Conservation (phyloP, 2,797 vertebrate species). For the Eulemur albifrons region DNA sequence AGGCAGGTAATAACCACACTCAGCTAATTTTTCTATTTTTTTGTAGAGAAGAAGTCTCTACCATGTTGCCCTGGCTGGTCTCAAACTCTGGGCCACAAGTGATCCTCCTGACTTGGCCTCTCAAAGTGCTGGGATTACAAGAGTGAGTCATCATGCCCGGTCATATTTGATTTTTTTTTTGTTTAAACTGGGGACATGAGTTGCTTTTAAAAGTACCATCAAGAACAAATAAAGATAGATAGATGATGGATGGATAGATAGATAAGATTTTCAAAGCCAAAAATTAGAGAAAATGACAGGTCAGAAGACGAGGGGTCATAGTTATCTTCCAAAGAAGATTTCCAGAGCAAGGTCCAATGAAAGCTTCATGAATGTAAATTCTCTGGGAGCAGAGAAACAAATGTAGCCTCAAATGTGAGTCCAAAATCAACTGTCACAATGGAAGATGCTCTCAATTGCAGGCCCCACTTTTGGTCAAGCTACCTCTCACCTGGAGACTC, state of each 20-base stretch:
- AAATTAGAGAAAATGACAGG: background rate
- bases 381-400: background rate
- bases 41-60: background rate
- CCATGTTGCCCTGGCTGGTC: background rate
- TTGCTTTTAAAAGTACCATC: conserved; percentile 11
- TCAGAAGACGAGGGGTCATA: background rate
- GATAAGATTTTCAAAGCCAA: background rate
- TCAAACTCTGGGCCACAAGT: background rate
- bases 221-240: background rate
- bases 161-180: background rate
- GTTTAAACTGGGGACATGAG: background rate
- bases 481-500: background rate
- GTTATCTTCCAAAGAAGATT: background rate
- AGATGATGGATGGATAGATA: background rate
- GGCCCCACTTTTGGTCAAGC: background rate
- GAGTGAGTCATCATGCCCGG: background rate
- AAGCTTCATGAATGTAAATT: background rate
- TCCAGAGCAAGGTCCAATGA: background rate
- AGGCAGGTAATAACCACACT: background rate
- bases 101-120: background rate
- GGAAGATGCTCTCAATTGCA: background rate
- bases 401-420: background rate
- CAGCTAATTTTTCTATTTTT: background rate
- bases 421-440: background rate
- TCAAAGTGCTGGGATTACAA: background rate